Conservation (phyloP, 2,888 invertebrate genomes). For the Zhuqinia jingwanae region DNA sequence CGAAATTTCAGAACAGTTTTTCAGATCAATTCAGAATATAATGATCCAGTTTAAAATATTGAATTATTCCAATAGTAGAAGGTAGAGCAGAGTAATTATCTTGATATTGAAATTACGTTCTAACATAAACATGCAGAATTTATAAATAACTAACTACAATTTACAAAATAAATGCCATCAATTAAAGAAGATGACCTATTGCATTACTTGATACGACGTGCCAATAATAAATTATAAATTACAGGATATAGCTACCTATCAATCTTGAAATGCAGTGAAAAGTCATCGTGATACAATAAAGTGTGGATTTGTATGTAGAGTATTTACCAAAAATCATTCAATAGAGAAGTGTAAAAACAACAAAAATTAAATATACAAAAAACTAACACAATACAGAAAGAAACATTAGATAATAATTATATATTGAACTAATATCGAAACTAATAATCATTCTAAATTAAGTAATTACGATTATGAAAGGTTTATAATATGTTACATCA, state of each 20-base stretch:
- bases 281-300: constrained; percentile 26
- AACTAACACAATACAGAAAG: not conserved
- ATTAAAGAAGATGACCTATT: not conserved
- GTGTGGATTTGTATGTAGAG: constrained; percentile 27
- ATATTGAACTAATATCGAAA: not conserved
- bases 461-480: too few species aligned
- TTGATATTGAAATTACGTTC: not conserved
- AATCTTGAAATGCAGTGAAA: constrained; percentile 24
- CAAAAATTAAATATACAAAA: constrained; percentile 25
- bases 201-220: not conserved
- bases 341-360: constrained; percentile 38
- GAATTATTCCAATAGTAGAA: too few species aligned
- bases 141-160: not conserved
- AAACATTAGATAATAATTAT: constrained; percentile 2
- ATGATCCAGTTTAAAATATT: constrained; percentile 1
- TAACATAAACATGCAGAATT: not conserved
- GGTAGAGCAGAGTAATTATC: not conserved
- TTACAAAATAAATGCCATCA: constrained; percentile 30
- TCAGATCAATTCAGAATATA: constrained; percentile 1
- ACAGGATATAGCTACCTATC: constrained; percentile 1
- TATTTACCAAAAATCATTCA: constrained; percentile 14
- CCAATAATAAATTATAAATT: not conserved
- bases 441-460: not conserved
- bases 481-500: not conserved
- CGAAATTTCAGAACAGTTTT: constrained; percentile 23